A percentile compares a stretch with the other conserved stretches of the same genome.
phyloP scores from a whole-genome alignment of 2,888 invertebrate species.

The Drosophila ustulata region DNA sequence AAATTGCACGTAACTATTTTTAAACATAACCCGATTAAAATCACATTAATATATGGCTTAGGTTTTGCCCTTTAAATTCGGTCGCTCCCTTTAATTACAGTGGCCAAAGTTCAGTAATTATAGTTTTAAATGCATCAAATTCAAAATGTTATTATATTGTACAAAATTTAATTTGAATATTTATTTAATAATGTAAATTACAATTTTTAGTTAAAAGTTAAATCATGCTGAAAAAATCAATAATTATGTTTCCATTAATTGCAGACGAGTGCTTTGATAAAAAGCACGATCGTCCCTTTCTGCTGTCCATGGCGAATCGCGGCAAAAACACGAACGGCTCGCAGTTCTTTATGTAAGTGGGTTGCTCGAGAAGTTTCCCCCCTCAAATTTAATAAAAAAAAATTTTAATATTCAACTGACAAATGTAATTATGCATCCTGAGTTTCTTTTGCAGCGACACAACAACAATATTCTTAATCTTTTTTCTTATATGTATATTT shows the following conservation, averaged over 20 bases:
- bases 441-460: constrained; percentile 51
- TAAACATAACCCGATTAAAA: background rate
- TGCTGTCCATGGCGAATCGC: constrained; percentile 99
- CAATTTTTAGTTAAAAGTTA: too few relatives aligned
- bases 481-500: constrained; percentile 52
- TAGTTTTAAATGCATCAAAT: background rate
- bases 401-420: background rate
- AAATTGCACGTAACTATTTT: background rate
- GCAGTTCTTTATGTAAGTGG: constrained; percentile 99
- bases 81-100: background rate
- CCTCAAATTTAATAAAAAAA: background rate
- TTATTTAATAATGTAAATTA: too few relatives aligned
- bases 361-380: constrained; percentile 14
- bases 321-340: constrained; percentile 99
- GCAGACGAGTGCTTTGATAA: constrained; percentile 96
- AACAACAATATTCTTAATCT: constrained; percentile 45
- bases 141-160: constrained; percentile 2
- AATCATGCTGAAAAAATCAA: background rate
- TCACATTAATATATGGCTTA: background rate
- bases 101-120: background rate
- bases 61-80: background rate
- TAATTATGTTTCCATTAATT: constrained; percentile 59
- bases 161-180: constrained; percentile 84
- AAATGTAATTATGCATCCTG: constrained; percentile 22
- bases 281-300: constrained; percentile 94